Evolutionary conservation across 2,888 invertebrate genomes (phyloP), one percentile per base, ranked within the genome.

Genomic region (Drosophila acutilabella): DNA sequence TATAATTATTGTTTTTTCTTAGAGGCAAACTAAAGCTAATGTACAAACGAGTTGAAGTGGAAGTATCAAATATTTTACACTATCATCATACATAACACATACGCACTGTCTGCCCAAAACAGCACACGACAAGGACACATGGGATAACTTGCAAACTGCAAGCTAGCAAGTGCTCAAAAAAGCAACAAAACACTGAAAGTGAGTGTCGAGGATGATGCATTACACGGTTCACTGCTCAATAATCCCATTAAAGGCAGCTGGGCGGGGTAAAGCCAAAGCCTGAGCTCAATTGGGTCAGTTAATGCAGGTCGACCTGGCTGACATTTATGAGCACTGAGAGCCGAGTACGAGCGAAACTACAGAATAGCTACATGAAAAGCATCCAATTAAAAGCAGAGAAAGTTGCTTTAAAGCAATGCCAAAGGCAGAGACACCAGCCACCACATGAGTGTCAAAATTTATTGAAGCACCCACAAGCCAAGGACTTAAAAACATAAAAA

Each of bases 221-320:
- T 88, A 89, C 78, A 70, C 88, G 79, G 76, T 84, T 79, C 88
- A 83, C 72, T 89, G 88, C 89, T 81, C 86, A 89, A 88, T 89
- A 89, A 89, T 89, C 83, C 84, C 88, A 89, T 89, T 89, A 89
- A 80, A 81, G 74, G 69, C 51, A 64, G 68, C 74, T 56, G 60
- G 62, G 54, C 52, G 23, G 54, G 30, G 23, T 16, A 26, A 45
- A 30, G 40, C n/a, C n/a, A 5, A 40, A 10, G 36, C 13, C 26
- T 61, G 44, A 71, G 69, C 74, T 78, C 69, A 83, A 85, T 78
- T 82, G 85, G 83, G 85, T 82, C 85, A 83, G 77, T 79, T 74
- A 81, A 80, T 84, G 78, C 84, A 77, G 78, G 71, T 73, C 78
- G 79, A 78, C 77, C 81, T 72, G 74, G 60, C 69, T 79, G 81